These are phyloP conservation scores for Hypocryptadius cinnamomeus DNA, from an alignment of 2,113 vertebrate genomes.

Conservation along the genomic window DNA sequence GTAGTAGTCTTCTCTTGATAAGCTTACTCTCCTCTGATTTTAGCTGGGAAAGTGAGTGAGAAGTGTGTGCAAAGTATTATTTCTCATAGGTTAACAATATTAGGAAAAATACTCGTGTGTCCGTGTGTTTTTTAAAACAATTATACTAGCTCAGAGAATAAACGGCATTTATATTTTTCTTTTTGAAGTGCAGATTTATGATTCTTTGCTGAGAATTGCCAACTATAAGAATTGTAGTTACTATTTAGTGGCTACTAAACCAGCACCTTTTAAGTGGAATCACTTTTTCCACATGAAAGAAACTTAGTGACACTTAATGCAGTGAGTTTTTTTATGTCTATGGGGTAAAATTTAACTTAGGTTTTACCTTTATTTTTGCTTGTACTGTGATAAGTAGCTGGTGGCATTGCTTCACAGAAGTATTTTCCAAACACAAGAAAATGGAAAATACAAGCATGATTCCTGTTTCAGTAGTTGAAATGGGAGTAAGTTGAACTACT, in stretches of 20 bases:
- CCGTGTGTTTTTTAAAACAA: fast-evolving
- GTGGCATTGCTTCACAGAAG: neutral
- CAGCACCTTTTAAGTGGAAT: neutral
- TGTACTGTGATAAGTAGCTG: neutral
- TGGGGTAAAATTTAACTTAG: neutral
- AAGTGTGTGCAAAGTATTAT: neutral
- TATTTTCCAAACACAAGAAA: neutral
- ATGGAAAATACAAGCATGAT: neutral
- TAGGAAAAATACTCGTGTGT: neutral
- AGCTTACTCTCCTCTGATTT: neutral
- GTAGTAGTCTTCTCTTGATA: neutral
- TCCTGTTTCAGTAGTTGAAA: neutral
- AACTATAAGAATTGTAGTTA: neutral
- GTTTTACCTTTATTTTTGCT: neutral
- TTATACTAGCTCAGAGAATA: neutral
- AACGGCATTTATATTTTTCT: neutral
- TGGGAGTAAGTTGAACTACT: neutral
- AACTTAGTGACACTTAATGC: neutral
- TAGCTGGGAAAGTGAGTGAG: neutral
- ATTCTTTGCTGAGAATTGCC: neutral
- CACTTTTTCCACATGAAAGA: neutral
- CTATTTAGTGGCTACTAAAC: neutral
- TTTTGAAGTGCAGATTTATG: neutral
- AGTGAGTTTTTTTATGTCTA: neutral
- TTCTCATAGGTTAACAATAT: neutral